These are phyloP conservation scores for Eptesicus fuscus DNA, from an alignment of 2,113 vertebrate species.

Conservation along the genomic window DNA sequence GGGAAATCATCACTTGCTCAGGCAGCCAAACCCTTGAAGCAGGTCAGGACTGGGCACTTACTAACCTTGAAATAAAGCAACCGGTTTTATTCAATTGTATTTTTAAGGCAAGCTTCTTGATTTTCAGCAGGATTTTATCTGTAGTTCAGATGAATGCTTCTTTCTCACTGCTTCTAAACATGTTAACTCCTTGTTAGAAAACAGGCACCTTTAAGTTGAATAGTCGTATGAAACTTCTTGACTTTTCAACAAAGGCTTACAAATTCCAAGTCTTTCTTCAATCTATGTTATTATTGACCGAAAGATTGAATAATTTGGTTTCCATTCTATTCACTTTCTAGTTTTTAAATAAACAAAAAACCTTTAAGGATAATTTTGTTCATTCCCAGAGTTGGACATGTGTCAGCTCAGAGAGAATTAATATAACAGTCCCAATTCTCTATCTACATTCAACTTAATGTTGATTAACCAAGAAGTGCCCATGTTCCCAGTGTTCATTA, in stretches of 20 bases:
- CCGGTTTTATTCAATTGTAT: not conserved
- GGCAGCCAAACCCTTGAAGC: rapidly evolving
- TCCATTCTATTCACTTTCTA: not conserved
- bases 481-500: not conserved
- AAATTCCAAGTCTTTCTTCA: not conserved
- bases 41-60: not conserved
- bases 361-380: not conserved
- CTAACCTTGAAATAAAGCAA: not conserved
- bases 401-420: not conserved
- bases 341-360: not conserved
- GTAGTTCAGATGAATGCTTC: not conserved
- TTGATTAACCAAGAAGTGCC: not conserved
- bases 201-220: not conserved
- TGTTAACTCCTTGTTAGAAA: not conserved
- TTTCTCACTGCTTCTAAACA: not conserved
- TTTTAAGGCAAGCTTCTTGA: not conserved
- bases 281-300: not conserved
- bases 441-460: not conserved
- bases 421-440: not conserved
- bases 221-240: not conserved
- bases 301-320: not conserved
- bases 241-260: not conserved
- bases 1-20: rapidly evolving
- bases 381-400: not conserved
- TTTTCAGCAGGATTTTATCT: not conserved